Conservation (phyloP, 1,140 invertebrate genomes). For the Drosophila miranda region DNA sequence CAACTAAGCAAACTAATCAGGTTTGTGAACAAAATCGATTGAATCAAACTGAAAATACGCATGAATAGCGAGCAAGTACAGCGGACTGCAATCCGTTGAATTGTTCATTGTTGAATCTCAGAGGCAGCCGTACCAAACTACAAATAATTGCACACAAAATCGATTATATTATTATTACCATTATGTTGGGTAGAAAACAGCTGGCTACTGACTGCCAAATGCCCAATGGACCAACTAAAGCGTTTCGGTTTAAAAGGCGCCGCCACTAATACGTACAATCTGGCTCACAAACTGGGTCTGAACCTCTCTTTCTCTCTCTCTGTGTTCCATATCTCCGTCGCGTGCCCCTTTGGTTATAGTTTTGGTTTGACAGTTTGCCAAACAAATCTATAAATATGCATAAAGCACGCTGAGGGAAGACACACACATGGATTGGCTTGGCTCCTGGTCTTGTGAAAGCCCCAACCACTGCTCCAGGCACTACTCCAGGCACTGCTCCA, state of each 20-base stretch:
- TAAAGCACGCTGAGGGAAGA: conserved; percentile 45
- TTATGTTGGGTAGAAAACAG: conserved; percentile 56
- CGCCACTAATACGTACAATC: conserved; percentile 27
- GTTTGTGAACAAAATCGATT: conserved; percentile 21
- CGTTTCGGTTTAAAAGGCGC: conserved; percentile 41
- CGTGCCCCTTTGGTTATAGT: conserved; percentile 15
- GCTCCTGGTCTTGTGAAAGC: conserved; percentile 67
- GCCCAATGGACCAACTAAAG: conserved; percentile 32
- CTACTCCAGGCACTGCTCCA: conserved; percentile 10
- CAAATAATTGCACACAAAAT: conserved; percentile 57
- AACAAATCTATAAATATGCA: conserved; percentile 74
- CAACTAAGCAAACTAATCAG: conserved; percentile 45
- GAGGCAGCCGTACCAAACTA: conserved; percentile 40
- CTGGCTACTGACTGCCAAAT: conserved; percentile 41
- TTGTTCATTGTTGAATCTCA: conserved; percentile 41
- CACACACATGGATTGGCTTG: conserved; percentile 21
- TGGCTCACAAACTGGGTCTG: conserved; percentile 61
- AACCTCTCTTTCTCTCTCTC: background rate
- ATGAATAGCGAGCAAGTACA: conserved; percentile 47
- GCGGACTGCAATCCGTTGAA: conserved; percentile 48
- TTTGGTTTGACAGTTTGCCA: conserved; percentile 47
- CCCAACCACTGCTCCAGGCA: conserved; percentile 37
- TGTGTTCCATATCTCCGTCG: background rate
- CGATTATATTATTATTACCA: conserved; percentile 70
- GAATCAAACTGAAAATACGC: conserved; percentile 31